phyloP scores from a whole-genome alignment of 2,888 invertebrate species.

The Caradrina clavipalpis region DNA sequence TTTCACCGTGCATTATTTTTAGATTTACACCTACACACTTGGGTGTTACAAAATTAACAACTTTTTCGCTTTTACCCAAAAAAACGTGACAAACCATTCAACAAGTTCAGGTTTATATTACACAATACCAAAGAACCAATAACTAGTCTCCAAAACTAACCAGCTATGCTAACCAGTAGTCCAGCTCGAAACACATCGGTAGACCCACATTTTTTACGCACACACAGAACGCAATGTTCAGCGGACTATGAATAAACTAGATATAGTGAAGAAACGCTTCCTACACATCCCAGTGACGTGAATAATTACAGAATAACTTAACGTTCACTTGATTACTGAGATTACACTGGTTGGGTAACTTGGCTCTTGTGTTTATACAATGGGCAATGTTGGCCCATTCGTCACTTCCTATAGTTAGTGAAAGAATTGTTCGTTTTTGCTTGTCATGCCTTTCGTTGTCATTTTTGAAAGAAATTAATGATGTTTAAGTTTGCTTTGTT shows the following conservation, averaged over 20 bases:
- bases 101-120: conserved; percentile 32
- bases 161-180: neutral
- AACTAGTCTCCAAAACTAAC: neutral
- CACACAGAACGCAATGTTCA: conserved; percentile 31
- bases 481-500: neutral
- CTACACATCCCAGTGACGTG: conserved; percentile 63
- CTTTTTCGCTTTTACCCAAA: neutral
- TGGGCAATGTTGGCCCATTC: conserved; percentile 22
- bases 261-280: conserved; percentile 57
- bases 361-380: conserved; percentile 30
- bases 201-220: neutral
- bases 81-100: neutral
- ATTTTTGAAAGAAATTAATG: conserved; percentile 12
- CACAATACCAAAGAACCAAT: neutral
- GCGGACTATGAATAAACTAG: conserved; percentile 45
- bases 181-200: neutral
- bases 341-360: conserved; percentile 49
- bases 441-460: conserved; percentile 31
- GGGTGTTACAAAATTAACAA: neutral
- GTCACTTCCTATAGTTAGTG: conserved; percentile 18
- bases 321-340: conserved; percentile 47
- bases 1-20: no score
- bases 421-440: conserved; percentile 7
- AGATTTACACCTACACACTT: no score
- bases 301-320: conserved; percentile 48